Evolutionary conservation across 1,140 invertebrate species (phyloP).

Genomic region (Littorina saxatilis): DNA sequence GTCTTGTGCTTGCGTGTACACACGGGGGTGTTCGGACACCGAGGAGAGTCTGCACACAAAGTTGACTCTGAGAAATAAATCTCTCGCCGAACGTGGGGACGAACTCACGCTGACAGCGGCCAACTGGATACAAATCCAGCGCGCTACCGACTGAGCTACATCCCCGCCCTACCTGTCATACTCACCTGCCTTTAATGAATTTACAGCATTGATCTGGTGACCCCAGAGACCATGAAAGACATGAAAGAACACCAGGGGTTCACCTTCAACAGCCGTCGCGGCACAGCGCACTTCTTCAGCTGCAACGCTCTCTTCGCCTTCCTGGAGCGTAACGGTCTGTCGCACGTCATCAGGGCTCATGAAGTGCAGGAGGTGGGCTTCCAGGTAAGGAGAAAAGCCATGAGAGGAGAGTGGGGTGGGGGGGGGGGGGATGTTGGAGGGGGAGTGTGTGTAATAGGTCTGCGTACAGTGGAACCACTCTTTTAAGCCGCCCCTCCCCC

Average conservation of each 20-base stretch:
- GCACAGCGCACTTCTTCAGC: slow-evolving; percentile 85
- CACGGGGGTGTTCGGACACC: no score
- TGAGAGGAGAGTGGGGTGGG: background rate
- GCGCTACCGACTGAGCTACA: no score
- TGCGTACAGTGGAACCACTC: no score
- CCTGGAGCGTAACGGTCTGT: slow-evolving; percentile 80
- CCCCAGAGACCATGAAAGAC: slow-evolving; percentile 78
- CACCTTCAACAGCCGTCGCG: slow-evolving; percentile 81
- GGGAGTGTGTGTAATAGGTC: background rate
- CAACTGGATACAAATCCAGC: no score
- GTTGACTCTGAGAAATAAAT: no score
- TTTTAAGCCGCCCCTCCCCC: background rate
- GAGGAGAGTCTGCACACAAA: no score
- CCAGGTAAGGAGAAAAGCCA: slow-evolving; percentile 76
- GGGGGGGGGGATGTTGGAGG: background rate
- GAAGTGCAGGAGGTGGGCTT: slow-evolving; percentile 84
- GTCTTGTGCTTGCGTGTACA: no score
- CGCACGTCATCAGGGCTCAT: slow-evolving; percentile 84
- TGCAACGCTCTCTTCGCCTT: slow-evolving; percentile 82
- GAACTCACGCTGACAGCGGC: no score
- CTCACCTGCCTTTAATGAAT: background rate
- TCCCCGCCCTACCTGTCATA: no score
- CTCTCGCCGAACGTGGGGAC: no score
- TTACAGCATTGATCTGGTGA: slow-evolving; percentile 68
- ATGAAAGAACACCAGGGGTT: slow-evolving; percentile 82